Conservation (phyloP, 2,797 vertebrate species). For the Eulemur albifrons region DNA sequence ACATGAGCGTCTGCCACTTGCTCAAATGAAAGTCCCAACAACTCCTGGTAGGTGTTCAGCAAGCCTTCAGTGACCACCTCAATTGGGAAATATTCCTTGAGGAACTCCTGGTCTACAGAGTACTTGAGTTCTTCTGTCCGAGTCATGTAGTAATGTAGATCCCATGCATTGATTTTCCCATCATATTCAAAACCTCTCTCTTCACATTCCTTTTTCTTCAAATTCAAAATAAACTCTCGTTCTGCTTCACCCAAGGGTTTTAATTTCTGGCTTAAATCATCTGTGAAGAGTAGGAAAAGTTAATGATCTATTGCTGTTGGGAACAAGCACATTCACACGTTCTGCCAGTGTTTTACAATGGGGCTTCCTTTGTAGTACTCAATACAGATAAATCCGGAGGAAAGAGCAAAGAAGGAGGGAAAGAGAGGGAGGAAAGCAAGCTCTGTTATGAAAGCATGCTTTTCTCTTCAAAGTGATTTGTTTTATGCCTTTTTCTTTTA, state of each 20-base stretch:
- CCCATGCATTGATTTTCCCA: slow-evolving; percentile 94
- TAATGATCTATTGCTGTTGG: background rate
- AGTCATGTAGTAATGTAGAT: slow-evolving; percentile 95
- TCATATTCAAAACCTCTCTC: slow-evolving; percentile 89
- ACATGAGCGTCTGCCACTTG: slow-evolving; percentile 86
- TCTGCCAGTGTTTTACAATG: background rate
- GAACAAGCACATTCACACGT: background rate
- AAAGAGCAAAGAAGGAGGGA: background rate
- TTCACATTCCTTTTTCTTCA: slow-evolving; percentile 93
- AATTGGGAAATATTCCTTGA: slow-evolving; percentile 95
- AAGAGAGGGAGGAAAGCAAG: background rate
- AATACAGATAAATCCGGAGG: background rate
- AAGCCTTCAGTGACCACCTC: slow-evolving; percentile 93
- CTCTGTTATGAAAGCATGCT: background rate
- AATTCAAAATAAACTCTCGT: slow-evolving; percentile 90
- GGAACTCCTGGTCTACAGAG: slow-evolving; percentile 93
- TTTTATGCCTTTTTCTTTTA: background rate
- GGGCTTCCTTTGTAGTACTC: background rate
- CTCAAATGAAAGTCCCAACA: slow-evolving; percentile 93
- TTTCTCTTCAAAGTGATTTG: background rate
- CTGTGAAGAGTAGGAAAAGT: slow-evolving; percentile 81
- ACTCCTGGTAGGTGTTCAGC: slow-evolving; percentile 93
- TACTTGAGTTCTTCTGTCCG: slow-evolving; percentile 94
- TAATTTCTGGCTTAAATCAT: slow-evolving; percentile 90
- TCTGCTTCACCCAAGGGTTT: slow-evolving; percentile 91